Percentiles rank a stretch among this genome's conserved stretches.
phyloP scores from a whole-genome alignment of 1,140 invertebrate genomes.

The Sarcophaga bullata region DNA sequence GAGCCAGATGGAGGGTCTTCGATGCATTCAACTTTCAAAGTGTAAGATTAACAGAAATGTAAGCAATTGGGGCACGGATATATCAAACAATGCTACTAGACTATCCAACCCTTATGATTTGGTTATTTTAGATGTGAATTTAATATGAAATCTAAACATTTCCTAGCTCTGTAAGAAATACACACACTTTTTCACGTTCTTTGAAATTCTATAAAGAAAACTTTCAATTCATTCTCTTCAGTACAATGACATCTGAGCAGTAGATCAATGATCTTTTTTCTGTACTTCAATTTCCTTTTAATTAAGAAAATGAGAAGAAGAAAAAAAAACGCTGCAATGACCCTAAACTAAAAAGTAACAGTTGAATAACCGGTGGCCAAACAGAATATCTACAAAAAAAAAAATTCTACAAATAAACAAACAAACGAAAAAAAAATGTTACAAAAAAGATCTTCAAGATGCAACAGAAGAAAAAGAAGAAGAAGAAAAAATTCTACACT shows the following conservation, averaged over 20 bases:
- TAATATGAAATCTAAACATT: too few relatives aligned
- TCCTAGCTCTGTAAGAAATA: too few relatives aligned
- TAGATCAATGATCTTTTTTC: background rate
- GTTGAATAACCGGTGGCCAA: conserved; percentile 14
- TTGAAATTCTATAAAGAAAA: too few relatives aligned
- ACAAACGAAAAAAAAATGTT: background rate
- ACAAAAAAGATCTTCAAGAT: background rate
- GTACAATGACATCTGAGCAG: background rate
- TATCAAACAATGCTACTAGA: too few relatives aligned
- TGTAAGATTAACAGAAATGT: too few relatives aligned
- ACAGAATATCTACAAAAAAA: background rate
- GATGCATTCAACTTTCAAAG: too few relatives aligned
- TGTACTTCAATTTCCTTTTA: conserved; percentile 5
- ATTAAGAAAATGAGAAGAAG: background rate
- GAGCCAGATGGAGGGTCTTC: too few relatives aligned
- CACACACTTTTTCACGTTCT: too few relatives aligned
- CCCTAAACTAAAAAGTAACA: conserved; percentile 2
- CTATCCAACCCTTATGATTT: too few relatives aligned
- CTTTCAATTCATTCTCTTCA: background rate
- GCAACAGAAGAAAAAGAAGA: background rate
- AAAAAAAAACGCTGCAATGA: background rate
- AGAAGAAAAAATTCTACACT: background rate
- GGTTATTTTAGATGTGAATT: too few relatives aligned
- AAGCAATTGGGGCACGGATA: too few relatives aligned
- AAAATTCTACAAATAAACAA: background rate